A percentile compares a stretch with the other conserved stretches of the same genome.
phyloP scores from a whole-genome alignment of 2,888 invertebrate genomes.

The Noctua janthe region DNA sequence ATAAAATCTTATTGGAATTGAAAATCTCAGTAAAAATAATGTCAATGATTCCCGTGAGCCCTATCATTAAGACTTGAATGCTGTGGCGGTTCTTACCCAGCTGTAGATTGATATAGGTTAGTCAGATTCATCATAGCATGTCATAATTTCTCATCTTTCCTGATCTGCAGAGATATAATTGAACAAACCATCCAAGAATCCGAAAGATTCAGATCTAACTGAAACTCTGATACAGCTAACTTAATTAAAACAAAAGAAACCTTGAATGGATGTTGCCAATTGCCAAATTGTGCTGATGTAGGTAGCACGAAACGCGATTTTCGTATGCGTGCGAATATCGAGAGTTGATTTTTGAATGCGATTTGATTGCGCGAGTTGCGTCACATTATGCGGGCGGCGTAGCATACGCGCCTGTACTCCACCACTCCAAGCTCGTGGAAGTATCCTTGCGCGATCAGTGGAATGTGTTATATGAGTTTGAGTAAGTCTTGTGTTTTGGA shows the following conservation, averaged over 20 bases:
- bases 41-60: neutral
- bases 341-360: conserved; percentile 72
- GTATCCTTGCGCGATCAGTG: conserved; percentile 43
- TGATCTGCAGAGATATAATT: conserved; percentile 23
- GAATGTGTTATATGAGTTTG: conserved; percentile 25
- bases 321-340: conserved; percentile 73
- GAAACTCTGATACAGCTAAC: conserved; percentile 65
- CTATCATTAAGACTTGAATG: neutral
- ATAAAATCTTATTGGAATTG: neutral
- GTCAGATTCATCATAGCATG: neutral
- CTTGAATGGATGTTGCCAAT: conserved; percentile 78
- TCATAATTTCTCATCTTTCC: neutral
- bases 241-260: conserved; percentile 78
- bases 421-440: conserved; percentile 26
- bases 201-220: conserved; percentile 59
- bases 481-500: conserved; percentile 23
- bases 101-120: neutral
- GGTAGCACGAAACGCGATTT: conserved; percentile 71
- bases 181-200: conserved; percentile 46
- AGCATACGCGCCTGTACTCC: conserved; percentile 33
- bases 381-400: conserved; percentile 71
- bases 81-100: neutral
- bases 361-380: conserved; percentile 69
- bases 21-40: conserved; percentile 3
- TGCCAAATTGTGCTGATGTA: conserved; percentile 77